Evolutionary conservation across 2,113 vertebrate genomes (phyloP).

Genomic region (Elgaria multicarinata): DNA sequence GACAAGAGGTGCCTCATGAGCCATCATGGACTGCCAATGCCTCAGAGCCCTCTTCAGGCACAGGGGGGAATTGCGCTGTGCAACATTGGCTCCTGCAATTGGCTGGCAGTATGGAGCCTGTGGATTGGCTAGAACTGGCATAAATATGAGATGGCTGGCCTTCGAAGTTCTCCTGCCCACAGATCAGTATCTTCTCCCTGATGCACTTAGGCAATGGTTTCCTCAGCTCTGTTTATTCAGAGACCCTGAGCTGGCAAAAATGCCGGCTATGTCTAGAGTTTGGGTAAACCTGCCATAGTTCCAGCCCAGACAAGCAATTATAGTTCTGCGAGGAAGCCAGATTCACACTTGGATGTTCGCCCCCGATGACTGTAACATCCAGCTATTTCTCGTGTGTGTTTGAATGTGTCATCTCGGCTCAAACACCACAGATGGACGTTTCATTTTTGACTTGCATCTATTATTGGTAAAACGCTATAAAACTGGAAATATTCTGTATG

Average conservation of each 20-base stretch:
- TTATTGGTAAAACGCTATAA: not conserved
- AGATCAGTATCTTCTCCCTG: not conserved
- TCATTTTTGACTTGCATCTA: not conserved
- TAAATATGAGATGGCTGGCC: not conserved
- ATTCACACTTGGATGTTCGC: not conserved
- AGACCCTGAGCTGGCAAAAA: not conserved
- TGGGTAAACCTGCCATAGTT: not conserved
- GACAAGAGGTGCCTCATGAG: no score
- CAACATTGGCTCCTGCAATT: not conserved
- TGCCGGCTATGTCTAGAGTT: not conserved
- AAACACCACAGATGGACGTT: not conserved
- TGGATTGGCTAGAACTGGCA: not conserved
- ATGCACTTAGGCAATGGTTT: not conserved
- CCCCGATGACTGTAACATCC: not conserved
- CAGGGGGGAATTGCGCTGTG: not conserved
- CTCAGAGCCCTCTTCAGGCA: not conserved
- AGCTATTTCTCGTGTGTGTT: not conserved
- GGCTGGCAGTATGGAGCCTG: not conserved
- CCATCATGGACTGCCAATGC: not conserved
- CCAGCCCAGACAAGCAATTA: not conserved
- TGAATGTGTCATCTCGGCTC: not conserved
- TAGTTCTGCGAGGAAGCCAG: not conserved
- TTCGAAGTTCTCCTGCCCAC: not conserved
- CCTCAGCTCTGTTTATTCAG: no score
- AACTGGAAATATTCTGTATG: not conserved